Evolutionary conservation across 2,797 vertebrate species (phyloP).

Genomic region (Prunella strophiata): DNA sequence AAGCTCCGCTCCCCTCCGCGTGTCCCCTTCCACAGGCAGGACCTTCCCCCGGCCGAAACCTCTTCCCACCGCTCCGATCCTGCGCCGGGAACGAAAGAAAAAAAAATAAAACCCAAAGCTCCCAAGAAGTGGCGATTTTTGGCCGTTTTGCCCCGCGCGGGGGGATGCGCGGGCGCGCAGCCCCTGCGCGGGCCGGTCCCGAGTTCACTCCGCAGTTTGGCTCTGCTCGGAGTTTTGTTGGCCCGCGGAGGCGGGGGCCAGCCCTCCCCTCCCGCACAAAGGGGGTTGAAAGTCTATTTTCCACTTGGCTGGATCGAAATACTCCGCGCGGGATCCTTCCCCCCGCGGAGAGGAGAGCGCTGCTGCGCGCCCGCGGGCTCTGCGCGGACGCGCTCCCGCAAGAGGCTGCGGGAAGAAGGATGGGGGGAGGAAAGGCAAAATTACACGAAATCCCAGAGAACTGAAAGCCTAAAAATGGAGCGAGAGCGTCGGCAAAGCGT

Average conservation of each 20-base stretch:
- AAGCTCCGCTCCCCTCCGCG: background rate
- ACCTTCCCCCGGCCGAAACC: background rate
- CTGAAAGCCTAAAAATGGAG: background rate
- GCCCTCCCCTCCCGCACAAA: slow-evolving; percentile 67
- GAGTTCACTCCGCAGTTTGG: slow-evolving; percentile 65
- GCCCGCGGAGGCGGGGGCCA: slow-evolving; percentile 19
- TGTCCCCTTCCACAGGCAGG: background rate
- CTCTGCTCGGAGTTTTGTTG: background rate
- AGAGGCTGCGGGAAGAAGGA: background rate
- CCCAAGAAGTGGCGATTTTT: rapidly evolving
- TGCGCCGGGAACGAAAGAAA: background rate
- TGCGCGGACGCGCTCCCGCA: background rate
- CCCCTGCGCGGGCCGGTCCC: slow-evolving; percentile 23
- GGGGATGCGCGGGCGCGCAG: background rate
- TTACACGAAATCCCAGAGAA: background rate
- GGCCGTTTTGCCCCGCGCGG: background rate
- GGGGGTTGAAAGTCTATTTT: slow-evolving; percentile 78
- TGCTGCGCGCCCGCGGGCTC: slow-evolving; percentile 15
- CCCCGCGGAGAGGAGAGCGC: background rate
- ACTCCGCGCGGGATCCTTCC: slow-evolving; percentile 7
- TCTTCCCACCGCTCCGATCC: background rate
- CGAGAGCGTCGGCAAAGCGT: background rate
- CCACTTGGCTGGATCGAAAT: slow-evolving; percentile 75
- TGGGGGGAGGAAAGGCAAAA: background rate
- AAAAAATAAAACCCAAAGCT: background rate